These are phyloP conservation scores for Phylloscopus collybita DNA, from an alignment of 2,797 vertebrate species.

Conservation along the genomic window DNA sequence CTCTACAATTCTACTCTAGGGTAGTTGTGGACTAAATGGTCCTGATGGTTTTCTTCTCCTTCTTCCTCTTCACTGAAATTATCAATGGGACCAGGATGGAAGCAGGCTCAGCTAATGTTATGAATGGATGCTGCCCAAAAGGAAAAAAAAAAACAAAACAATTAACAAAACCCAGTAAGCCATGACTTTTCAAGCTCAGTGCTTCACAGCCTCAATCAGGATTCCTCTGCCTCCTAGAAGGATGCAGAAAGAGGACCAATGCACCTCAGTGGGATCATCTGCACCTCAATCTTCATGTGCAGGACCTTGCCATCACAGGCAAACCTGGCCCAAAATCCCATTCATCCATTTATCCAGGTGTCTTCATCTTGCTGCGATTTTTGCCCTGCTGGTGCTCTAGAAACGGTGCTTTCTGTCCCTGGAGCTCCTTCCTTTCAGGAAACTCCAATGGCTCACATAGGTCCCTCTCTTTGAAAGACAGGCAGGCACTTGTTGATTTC, in stretches of 20 bases:
- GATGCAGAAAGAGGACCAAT: not conserved
- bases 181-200: not conserved
- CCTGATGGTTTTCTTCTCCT: not conserved
- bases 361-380: not conserved
- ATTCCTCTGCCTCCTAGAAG: not conserved
- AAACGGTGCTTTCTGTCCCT: not conserved
- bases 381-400: not conserved
- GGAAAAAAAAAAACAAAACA: not conserved
- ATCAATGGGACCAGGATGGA: conserved; percentile 88
- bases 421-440: not conserved
- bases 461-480: not conserved
- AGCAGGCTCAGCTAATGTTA: conserved; percentile 88
- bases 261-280: too few species aligned
- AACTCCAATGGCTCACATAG: not conserved
- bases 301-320: not conserved
- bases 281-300: too few species aligned
- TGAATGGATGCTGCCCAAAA: conserved; percentile 84
- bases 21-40: not conserved
- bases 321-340: not conserved
- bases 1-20: not conserved
- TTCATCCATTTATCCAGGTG: rapidly evolving
- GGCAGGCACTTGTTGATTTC: not conserved
- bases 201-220: not conserved
- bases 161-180: not conserved
- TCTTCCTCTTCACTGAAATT: conserved; percentile 79